These are phyloP conservation scores for Dolichoris vasculosae DNA, from an alignment of 1,140 invertebrate genomes.

Conservation along the genomic window DNA sequence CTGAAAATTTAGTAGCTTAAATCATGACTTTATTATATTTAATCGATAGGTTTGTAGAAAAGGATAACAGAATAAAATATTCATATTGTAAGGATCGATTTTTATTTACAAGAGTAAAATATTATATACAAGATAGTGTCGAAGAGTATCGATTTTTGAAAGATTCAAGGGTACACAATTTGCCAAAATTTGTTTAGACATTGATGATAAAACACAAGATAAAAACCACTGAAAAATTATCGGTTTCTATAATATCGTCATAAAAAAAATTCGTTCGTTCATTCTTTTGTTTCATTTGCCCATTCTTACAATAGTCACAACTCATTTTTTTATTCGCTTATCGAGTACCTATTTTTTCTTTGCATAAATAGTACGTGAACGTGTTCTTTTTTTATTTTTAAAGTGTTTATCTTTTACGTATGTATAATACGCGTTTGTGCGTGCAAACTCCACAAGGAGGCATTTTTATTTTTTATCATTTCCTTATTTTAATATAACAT, in stretches of 20 bases:
- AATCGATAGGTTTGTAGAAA: not conserved
- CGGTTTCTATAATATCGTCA: not conserved
- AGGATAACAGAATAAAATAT: not conserved
- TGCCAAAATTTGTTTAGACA: slow-evolving; percentile 42
- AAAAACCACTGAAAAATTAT: slow-evolving; percentile 40
- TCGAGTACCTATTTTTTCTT: slow-evolving; percentile 11
- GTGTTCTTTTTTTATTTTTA: not conserved
- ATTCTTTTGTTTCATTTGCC: not conserved
- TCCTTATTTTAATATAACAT: not conserved
- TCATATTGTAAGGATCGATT: slow-evolving; percentile 44
- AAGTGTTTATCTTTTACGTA: not conserved
- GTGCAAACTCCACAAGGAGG: not conserved
- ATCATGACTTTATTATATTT: too few relatives aligned
- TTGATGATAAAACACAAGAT: slow-evolving; percentile 35
- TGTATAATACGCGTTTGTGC: not conserved
- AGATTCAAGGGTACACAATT: slow-evolving; percentile 47
- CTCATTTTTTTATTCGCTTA: slow-evolving; percentile 26
- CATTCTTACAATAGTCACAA: slow-evolving; percentile 1
- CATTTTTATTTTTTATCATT: not conserved
- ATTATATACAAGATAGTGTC: slow-evolving; percentile 65
- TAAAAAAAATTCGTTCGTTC: not conserved
- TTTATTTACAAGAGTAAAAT: slow-evolving; percentile 69
- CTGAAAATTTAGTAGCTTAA: too few relatives aligned
- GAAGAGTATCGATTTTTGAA: slow-evolving; percentile 54
- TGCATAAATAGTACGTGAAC: slow-evolving; percentile 34